These are phyloP conservation scores for Flabesymbios commensalis DNA, from an alignment of 2,888 invertebrate genomes.

Conservation along the genomic window DNA sequence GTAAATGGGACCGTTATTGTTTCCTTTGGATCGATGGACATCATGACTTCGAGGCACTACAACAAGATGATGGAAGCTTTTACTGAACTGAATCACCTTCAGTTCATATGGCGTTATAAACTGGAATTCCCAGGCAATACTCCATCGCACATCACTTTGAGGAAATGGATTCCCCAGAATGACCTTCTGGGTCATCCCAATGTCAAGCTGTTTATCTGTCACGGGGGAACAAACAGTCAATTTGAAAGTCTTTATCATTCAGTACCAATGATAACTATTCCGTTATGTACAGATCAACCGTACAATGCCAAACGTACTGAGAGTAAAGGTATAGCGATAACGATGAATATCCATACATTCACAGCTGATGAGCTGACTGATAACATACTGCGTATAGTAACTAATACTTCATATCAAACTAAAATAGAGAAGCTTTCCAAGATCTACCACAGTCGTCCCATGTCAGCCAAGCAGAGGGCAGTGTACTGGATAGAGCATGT, in stretches of 20 bases:
- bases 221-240: not conserved
- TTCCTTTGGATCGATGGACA: too few species aligned
- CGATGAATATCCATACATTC: not conserved
- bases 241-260: not conserved
- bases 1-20: too few species aligned
- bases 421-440: not conserved
- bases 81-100: too few species aligned
- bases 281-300: not conserved
- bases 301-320: not conserved
- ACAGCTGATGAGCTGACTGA: not conserved
- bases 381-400: not conserved
- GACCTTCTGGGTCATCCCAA: not conserved
- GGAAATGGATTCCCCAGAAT: not conserved
- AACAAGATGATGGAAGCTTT: too few species aligned
- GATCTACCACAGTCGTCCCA: not conserved
- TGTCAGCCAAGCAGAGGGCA: not conserved
- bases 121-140: too few species aligned
- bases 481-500: not conserved
- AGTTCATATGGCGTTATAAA: too few species aligned
- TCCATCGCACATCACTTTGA: too few species aligned
- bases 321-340: not conserved
- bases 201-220: not conserved
- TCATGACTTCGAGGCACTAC: too few species aligned
- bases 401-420: not conserved
- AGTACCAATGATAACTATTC: not conserved